Evolutionary conservation across 2,113 vertebrate genomes (phyloP).

Genomic region (Ophiodon elongatus): DNA sequence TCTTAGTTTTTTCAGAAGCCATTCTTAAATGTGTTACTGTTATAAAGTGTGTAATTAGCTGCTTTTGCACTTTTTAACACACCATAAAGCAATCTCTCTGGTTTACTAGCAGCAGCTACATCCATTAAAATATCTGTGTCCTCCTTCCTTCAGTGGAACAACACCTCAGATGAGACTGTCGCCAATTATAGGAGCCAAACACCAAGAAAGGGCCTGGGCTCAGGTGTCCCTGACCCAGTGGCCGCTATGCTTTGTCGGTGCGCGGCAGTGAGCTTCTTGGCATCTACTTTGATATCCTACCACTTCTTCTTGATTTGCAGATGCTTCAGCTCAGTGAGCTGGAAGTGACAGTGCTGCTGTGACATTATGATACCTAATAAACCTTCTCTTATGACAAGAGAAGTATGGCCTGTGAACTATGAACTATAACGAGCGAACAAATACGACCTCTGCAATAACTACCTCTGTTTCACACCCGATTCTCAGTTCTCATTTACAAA

Average conservation of each 20-base stretch:
- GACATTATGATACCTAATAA: conserved; percentile 57
- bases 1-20: not conserved
- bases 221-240: conserved; percentile 44
- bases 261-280: conserved; percentile 31
- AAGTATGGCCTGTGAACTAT: conserved; percentile 43
- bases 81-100: conserved; percentile 4
- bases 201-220: conserved; percentile 16
- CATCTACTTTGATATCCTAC: conserved; percentile 47
- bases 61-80: conserved; percentile 10
- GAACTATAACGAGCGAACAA: conserved; percentile 30
- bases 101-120: conserved; percentile 7
- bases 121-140: conserved; percentile 20
- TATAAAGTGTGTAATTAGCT: conserved; percentile 35
- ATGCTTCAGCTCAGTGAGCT: conserved; percentile 45
- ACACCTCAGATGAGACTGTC: conserved; percentile 28
- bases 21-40: not conserved
- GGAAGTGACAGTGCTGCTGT: conserved; percentile 20
- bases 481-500: not conserved
- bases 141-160: conserved; percentile 8
- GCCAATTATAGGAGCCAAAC: conserved; percentile 43
- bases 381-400: conserved; percentile 58
- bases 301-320: conserved; percentile 50
- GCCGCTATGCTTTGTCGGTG: conserved; percentile 47
- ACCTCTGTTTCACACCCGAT: not conserved
- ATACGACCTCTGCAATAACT: not conserved